Conservation (phyloP, 1,140 invertebrate genomes). For the Homarus americanus region DNA sequence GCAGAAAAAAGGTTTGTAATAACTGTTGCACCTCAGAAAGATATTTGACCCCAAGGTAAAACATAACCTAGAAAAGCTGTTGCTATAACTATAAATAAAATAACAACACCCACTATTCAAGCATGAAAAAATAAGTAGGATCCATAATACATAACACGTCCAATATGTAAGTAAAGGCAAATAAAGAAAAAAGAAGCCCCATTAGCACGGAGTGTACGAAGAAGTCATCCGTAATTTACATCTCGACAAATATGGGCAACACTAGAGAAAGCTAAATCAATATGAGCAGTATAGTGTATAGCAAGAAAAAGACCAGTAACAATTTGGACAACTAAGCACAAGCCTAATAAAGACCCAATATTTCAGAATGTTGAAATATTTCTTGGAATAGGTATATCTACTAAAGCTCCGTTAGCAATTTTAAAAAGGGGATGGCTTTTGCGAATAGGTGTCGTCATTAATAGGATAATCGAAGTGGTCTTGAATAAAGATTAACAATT, state of each 20-base stretch:
- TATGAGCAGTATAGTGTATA: slow-evolving; percentile 82
- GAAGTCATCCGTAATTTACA: slow-evolving; percentile 79
- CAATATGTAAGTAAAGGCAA: slow-evolving; percentile 77
- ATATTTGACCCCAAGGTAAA: slow-evolving; percentile 86
- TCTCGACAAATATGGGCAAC: slow-evolving; percentile 77
- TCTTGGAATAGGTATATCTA: slow-evolving; percentile 15
- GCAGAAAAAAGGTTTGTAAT: slow-evolving; percentile 86
- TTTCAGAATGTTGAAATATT: too few species aligned
- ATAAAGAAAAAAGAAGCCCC: slow-evolving; percentile 78
- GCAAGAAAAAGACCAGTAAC: slow-evolving; percentile 82
- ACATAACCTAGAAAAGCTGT: slow-evolving; percentile 86
- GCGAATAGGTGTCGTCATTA: too few species aligned
- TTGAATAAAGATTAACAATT: too few species aligned
- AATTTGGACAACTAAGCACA: slow-evolving; percentile 82
- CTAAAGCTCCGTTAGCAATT: too few species aligned
- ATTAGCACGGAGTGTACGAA: slow-evolving; percentile 82
- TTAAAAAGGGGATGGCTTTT: too few species aligned
- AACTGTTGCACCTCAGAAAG: slow-evolving; percentile 85
- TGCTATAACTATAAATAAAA: slow-evolving; percentile 83
- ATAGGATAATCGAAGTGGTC: too few species aligned
- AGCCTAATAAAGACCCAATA: too few species aligned
- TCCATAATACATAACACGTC: slow-evolving; percentile 77
- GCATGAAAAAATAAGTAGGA: slow-evolving; percentile 78
- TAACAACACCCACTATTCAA: slow-evolving; percentile 81
- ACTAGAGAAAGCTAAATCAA: slow-evolving; percentile 81